Percentiles rank a stretch among this genome's conserved stretches.
Evolutionary conservation across 2,113 vertebrate genomes (phyloP).

Genomic region (Muscicapa adusta): DNA sequence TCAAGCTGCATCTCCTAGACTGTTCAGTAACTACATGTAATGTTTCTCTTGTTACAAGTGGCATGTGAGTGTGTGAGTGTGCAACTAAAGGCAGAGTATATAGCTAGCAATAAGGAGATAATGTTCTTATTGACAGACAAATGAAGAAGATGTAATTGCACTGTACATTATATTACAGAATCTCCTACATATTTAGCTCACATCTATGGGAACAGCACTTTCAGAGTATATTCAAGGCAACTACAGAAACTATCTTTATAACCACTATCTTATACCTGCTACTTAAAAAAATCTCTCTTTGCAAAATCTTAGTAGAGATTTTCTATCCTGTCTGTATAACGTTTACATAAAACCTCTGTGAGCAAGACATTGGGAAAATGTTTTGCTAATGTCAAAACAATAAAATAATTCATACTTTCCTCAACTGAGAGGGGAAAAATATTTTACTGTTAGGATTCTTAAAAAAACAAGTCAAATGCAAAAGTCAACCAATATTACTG

Average conservation of each 20-base stretch:
- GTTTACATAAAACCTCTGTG: background rate
- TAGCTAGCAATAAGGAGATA: background rate
- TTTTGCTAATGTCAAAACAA: background rate
- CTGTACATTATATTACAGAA: background rate
- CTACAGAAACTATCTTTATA: background rate
- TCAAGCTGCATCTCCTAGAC: background rate
- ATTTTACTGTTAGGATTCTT: background rate
- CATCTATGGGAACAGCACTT: background rate
- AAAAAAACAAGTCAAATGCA: background rate
- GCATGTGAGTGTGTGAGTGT: background rate
- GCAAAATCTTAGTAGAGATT: background rate
- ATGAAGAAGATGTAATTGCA: background rate
- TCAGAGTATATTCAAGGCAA: background rate
- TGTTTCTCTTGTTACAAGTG: background rate
- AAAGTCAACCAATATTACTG: background rate
- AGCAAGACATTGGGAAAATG: background rate
- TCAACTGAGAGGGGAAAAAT: rapidly evolving
- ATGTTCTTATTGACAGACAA: background rate
- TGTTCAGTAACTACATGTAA: background rate
- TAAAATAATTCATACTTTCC: background rate
- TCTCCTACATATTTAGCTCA: background rate
- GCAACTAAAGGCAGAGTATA: background rate
- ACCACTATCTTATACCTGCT: background rate
- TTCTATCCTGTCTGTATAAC: background rate
- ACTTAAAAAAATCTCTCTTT: background rate